phyloP scores from a whole-genome alignment of 2,113 vertebrate genomes.

The Erythrolamprus reginae region DNA sequence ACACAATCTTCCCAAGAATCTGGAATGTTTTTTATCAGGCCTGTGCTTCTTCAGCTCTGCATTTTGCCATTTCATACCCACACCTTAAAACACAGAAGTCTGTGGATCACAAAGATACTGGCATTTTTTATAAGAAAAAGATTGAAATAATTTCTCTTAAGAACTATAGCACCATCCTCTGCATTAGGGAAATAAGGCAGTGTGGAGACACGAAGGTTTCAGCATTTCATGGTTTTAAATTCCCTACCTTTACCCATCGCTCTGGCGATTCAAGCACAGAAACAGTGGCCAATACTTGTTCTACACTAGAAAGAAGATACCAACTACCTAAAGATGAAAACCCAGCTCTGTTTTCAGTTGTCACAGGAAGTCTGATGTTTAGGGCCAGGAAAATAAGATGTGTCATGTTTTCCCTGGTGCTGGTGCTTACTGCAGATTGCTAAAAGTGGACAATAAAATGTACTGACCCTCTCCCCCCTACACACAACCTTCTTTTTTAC shows the following conservation, averaged over 20 bases:
- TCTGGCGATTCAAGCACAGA: slow-evolving; percentile 19
- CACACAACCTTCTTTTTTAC: neutral
- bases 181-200: neutral
- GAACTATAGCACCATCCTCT: neutral
- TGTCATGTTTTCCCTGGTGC: neutral
- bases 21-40: neutral
- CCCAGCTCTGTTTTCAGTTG: neutral
- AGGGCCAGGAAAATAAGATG: neutral
- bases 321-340: neutral
- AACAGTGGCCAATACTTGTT: slow-evolving; percentile 37
- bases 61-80: neutral
- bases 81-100: neutral
- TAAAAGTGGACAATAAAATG: neutral
- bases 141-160: neutral
- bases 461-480: neutral
- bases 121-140: neutral
- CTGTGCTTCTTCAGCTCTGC: neutral
- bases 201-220: neutral
- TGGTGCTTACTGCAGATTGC: neutral
- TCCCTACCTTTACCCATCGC: neutral
- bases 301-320: neutral
- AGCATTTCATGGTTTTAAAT: neutral
- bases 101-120: neutral
- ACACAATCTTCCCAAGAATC: neutral
- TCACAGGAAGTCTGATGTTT: neutral